Evolutionary conservation across 2,888 invertebrate species (phyloP), one percentile per base, ranked within the genome.

Genomic region (Sclerodermus sp.): DNA sequence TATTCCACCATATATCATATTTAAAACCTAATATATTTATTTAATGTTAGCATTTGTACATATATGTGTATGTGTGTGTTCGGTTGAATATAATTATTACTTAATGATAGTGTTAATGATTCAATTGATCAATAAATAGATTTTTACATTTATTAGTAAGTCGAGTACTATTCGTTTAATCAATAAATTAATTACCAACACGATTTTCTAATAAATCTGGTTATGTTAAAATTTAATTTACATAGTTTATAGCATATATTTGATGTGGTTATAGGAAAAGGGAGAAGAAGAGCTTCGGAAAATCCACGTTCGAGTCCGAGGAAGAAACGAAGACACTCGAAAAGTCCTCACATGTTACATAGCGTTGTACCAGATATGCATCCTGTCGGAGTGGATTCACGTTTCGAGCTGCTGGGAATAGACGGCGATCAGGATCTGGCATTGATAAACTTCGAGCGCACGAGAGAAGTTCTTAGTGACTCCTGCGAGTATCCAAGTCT

Each of bases 351-450:
- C 39, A 54, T 64, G 42, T 49, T 69, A 15, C 64, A 67, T 42
- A 58, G 55, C 18, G 58, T 59, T 36, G 49, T 60, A 15, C 53
- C 60, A 43, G 68, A 73, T 36, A 59, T 68, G 43, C 68, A 66
- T 29, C 47, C 58, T 18, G 23, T 23, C 23, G 70, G 62, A 47
- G 59, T 73, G 32, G 69, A 73, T 42, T 62, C 76, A 29, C 69
- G 69, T 39, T 69, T 73, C 51, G 76, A 76, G 53, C 62, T 75
- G 14, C 60, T 73, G 47, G 71, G 69, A 30, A 67, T 75, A 45
- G 76, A 77, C 46, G 69, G 65, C 49, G 75, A 75, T 47, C 73
- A 73, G 51, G 71, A 76, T 49, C 64, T 72, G 43, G 67, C 72
- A 17, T 57, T 74, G 57, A 71, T 77, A 49, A 70, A 72, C 60